phyloP scores from a whole-genome alignment of 2,113 vertebrate genomes.

The Acanthisitta chloris region DNA sequence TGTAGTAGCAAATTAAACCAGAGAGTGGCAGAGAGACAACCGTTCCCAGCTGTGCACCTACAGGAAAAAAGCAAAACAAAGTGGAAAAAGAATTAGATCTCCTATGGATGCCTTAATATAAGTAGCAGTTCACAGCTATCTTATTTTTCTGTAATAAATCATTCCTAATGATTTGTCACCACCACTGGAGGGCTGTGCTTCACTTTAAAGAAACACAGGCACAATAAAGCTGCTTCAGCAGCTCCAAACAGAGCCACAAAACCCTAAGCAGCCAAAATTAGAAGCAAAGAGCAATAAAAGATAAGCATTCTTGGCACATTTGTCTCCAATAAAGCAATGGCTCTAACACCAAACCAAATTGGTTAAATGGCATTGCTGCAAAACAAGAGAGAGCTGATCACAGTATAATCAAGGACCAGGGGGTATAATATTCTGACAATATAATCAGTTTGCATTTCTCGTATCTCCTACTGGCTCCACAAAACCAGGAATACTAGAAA shows the following conservation, averaged over 20 bases:
- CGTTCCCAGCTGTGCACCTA: conserved; percentile 94
- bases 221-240: not conserved
- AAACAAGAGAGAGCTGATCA: not conserved
- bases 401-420: not conserved
- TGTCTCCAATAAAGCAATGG: not conserved
- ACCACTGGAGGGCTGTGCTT: not conserved
- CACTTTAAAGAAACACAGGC: not conserved
- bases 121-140: not conserved
- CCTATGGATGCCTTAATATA: not conserved
- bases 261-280: not conserved
- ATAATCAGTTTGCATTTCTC: not conserved
- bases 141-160: not conserved
- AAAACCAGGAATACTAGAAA: not conserved
- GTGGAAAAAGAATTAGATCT: not conserved
- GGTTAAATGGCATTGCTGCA: not conserved
- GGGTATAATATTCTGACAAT: not conserved
- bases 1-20: conserved; percentile 92
- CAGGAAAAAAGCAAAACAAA: not conserved
- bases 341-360: not conserved
- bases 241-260: not conserved
- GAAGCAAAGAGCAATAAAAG: not conserved
- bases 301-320: not conserved
- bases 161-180: not conserved
- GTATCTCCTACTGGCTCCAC: not conserved
- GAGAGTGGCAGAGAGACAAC: conserved; percentile 91